Evolutionary conservation across 64 coral and sea anemone species (phyloP), one percentile per base, ranked within the genome.

Genomic region (Pachyseris speciosa): DNA sequence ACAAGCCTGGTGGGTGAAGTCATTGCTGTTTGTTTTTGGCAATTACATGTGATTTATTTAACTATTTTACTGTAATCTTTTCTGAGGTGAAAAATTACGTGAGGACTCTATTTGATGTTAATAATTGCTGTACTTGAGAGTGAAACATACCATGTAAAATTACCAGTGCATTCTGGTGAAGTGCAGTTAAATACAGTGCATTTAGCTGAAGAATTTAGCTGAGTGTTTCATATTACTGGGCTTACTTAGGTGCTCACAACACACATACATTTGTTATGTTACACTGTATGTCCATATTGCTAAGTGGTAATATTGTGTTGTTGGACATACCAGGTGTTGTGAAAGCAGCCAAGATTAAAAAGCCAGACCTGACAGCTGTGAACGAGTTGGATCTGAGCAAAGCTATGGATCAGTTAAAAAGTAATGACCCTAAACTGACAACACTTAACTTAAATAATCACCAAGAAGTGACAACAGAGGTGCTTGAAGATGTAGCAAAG

Each of bases 361-460:
- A 99, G 59, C 74, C 86, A 17, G 89, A 95, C 38, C 60, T 99
- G 8, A 99, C 94, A 65, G 96, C 96, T 27, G 88, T 93, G 16
- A 99, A 99, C 93, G 96, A 99, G 48, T 75, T 99, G 24, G 83
- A 99, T 48, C 10, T 99, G 8, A 86, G 88, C 27, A 93, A 99
- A 86, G 96, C 96, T 19, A 83, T 99, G 79, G 77, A 95, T 17
- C 92, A 99, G 61, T 25, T 99, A 7, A 89, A 92, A 24, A 60
- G 40, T 72, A 95, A 95, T 90, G 96, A 99, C 57, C 50, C 89
- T 32, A 78, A 83, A 37, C 67, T 99, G 9, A 89, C 83, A 72
- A 92, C 78, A 12, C 72, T 99, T 0, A 99, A 99, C 70, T 57
- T 93, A 24, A 99, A 99, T 51, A 99, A 99, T 58, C 96, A 99